Conservation (phyloP, 2,888 invertebrate genomes). For the Disparrhopalites patrizii region DNA sequence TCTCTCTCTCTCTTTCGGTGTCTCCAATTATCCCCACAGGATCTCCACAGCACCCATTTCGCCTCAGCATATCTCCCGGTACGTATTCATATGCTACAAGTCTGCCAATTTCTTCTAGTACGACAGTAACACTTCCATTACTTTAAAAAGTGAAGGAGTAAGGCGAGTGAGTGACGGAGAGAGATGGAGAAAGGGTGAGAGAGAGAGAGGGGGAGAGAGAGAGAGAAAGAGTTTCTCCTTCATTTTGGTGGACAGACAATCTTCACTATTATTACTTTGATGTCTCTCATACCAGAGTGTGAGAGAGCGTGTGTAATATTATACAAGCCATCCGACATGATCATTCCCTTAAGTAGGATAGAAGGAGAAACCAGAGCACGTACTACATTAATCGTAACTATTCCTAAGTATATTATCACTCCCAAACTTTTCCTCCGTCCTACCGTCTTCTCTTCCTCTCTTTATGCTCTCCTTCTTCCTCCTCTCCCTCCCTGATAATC, state of each 20-base stretch:
- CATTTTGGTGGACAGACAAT: not conserved
- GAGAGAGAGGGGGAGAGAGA: no score
- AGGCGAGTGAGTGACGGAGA: no score
- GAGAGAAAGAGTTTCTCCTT: not conserved
- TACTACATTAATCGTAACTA: slow-evolving; percentile 26
- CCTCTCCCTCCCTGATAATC: no score
- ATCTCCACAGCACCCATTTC: not conserved
- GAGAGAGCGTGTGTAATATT: no score
- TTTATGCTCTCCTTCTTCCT: no score
- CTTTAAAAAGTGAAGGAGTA: no score
- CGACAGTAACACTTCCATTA: not conserved
- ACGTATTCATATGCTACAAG: not conserved
- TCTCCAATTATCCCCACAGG: not conserved
- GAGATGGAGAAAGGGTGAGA: no score
- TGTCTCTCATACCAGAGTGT: not conserved
- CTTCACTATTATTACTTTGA: not conserved
- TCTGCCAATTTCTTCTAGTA: not conserved
- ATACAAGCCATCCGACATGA: no score
- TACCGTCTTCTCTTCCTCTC: no score
- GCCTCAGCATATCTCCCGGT: not conserved
- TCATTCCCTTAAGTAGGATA: not conserved
- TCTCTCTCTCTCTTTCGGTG: not conserved
- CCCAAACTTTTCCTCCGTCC: no score
- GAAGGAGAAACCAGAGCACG: slow-evolving; percentile 8
- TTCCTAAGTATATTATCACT: slow-evolving; percentile 23